phyloP scores from a whole-genome alignment of 2,113 vertebrate genomes.

The Lethenteron camtschaticum region DNA sequence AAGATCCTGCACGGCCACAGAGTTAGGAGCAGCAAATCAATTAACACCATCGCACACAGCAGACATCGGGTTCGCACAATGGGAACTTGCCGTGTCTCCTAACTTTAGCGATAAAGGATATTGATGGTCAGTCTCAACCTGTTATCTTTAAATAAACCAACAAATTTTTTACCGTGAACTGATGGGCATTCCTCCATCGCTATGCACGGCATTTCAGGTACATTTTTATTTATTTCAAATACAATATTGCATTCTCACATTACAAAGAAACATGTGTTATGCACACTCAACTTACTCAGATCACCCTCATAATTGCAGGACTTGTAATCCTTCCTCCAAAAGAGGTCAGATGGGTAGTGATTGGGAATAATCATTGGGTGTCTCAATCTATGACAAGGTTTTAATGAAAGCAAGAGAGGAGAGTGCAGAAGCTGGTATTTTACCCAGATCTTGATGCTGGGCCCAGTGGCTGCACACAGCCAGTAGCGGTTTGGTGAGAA shows the following conservation, averaged over 20 bases:
- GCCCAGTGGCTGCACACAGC: constrained; percentile 87
- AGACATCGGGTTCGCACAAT: no score
- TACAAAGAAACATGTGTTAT: not conserved
- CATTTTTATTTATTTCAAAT: not conserved
- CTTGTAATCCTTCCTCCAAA: constrained; percentile 20
- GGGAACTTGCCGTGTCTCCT: no score
- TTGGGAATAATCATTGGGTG: constrained; percentile 28
- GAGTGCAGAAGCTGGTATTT: not conserved
- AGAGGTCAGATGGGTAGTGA: constrained; percentile 37
- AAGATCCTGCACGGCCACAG: constrained; percentile 34
- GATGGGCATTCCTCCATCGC: not conserved
- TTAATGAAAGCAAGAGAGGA: not conserved
- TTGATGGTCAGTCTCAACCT: no score
- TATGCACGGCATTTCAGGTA: not conserved
- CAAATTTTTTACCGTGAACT: no score
- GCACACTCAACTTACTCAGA: not conserved
- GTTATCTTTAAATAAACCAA: no score
- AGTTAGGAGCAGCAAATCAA: no score
- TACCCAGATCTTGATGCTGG: constrained; percentile 98
- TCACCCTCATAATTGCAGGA: constrained; percentile 19
- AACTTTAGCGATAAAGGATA: no score
- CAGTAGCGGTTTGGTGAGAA: constrained; percentile 96
- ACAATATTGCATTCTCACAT: not conserved
- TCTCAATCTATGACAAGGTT: constrained; percentile 9
- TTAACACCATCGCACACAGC: no score